Conservation (phyloP, 2,797 vertebrate genomes). For the Leptodactylus fallax region DNA sequence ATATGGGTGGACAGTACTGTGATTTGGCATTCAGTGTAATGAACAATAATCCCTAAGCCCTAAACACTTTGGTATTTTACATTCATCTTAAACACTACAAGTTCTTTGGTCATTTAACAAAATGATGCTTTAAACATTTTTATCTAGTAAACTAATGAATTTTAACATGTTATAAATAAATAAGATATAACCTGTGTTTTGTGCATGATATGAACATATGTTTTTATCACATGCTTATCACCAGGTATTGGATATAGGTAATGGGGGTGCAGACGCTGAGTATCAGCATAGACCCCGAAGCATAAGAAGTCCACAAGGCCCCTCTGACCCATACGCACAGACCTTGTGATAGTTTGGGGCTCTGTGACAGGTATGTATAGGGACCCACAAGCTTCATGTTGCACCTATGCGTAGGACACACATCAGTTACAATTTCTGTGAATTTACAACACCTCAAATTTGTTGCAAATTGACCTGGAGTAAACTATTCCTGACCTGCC, state of each 20-base stretch:
- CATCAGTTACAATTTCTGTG: neutral
- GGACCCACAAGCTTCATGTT: neutral
- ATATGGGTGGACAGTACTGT: constrained; percentile 41
- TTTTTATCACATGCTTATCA: neutral
- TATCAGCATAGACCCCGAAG: neutral
- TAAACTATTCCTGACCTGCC: neutral
- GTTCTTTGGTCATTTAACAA: constrained; percentile 60
- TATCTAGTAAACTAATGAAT: constrained; percentile 18
- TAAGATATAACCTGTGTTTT: constrained; percentile 14
- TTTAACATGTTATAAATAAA: constrained; percentile 44
- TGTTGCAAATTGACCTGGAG: neutral
- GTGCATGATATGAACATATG: constrained; percentile 8
- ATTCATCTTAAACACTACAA: constrained; percentile 51
- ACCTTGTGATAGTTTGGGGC: neutral
- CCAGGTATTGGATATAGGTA: neutral
- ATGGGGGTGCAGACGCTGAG: neutral
- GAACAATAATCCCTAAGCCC: constrained; percentile 36
- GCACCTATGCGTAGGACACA: neutral
- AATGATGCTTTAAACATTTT: constrained; percentile 30
- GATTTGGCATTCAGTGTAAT: constrained; percentile 51
- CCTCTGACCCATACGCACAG: neutral
- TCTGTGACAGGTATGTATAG: no score
- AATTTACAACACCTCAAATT: neutral
- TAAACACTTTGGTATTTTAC: constrained; percentile 63
- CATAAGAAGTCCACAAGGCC: neutral